Base-by-base conservation (phyloP, 2,113 vertebrate genomes). In the Nothobranchius furzeri region DNA sequence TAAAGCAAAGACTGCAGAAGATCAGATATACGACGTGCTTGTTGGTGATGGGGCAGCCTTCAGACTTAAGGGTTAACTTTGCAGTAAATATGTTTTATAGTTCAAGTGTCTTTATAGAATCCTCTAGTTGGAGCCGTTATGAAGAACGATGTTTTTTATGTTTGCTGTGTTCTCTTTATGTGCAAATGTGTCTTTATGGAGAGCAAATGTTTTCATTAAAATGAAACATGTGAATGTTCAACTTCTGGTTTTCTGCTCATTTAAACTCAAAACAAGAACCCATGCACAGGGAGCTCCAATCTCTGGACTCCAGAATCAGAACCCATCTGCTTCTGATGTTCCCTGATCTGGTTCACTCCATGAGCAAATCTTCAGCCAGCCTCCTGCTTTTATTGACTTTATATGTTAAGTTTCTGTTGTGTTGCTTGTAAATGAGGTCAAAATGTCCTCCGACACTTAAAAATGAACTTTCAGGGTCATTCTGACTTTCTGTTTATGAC, bases 81-180 rank as follows among this genome's bases (percentile, higher is more conserved):
- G 12, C 2, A 68, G 7, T n/a, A 35, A 43, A 10, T 11, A 14
- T 65, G 30, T 70, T 75, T 76, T 75, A 55, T 59, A 78, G 69
- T 55, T 59, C 20, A 20, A 1, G 20, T 13, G 17, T 53, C 30
- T 53, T 8, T 45, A 4, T 66, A 15, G 25, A 52, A 51, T 11
- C n/a, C 40, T 30, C 45, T 51, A 9, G 60, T 9, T 20, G 55
- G 54, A 62, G 13, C 3, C 11, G 48, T 37, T 3, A 37, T 2
- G 12, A 25, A 35, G 30, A 48, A 12, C 7, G 3, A 40, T 20
- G 2, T 42, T 24, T 69, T 64, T 24, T 51, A 14, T 53, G n/a
- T 30, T 20, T 20, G 20, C 20, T 30, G 30, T 30, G 30, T 55
- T 25, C 15, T 25, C 12, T 61, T 64, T 43, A 52, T 40, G 45